Evolutionary conservation across 2,797 vertebrate species (phyloP), one percentile per base, ranked within the genome.

Genomic region (Echiichthys vipera): DNA sequence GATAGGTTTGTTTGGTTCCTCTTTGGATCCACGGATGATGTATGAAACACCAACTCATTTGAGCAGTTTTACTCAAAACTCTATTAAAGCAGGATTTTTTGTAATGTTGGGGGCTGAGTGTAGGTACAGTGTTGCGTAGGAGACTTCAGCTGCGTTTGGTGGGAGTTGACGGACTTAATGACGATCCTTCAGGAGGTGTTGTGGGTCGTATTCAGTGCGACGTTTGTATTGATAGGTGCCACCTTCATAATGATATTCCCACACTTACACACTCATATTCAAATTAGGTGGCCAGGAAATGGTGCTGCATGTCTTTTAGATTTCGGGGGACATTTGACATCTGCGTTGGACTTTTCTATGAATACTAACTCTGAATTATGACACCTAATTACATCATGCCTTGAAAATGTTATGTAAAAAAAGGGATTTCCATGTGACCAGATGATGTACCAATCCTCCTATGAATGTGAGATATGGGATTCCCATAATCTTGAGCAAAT

Each of bases 251-350:
- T 56, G 64, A 75, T 57, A 62, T 75, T 65, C 59, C 66, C 65
- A 67, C 67, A 77, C 61, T 59, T 40, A 49, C 39, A 64, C 57
- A 80, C 40, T 65, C 71, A 84, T 47, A 81, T 74, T 85, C 61
- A 78, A 71, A 82, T 76, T 51, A 71, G 47, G 40, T 27, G 13
- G 45, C 53, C 22, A 43, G 30, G 61, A 62, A 70, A 49, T 61
- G 0, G 34, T 27, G 30, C n/a, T 47, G 45, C 30, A 65, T 18
- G 47, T 57, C 43, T 66, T 53, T 58, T 42, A n/a, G 29, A 59
- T 54, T 69, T 65, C n/a, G n/a, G 30, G 34, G 12, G 10, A 27
- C n/a, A n/a, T 54, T 66, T 70, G 45, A 37, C 20, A 61, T 61
- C 29, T 47, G 24, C 20, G 39, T 65, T 71, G 47, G 53, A 54